Conservation (phyloP, 2,797 vertebrate species). For the Erethizon dorsatum region DNA sequence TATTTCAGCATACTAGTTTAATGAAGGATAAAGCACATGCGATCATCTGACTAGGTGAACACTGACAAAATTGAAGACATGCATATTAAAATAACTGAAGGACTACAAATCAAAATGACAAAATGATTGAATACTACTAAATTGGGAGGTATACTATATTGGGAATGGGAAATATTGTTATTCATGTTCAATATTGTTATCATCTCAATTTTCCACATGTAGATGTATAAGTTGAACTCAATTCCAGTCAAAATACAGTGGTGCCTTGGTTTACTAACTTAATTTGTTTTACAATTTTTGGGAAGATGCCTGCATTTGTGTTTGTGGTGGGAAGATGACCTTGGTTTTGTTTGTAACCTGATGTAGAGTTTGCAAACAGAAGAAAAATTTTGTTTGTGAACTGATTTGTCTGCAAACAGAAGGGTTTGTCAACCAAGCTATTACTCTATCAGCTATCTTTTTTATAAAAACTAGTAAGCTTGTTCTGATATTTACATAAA, state of each 20-base stretch:
- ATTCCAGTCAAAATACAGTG: neutral
- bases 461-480: neutral
- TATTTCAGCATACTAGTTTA: neutral
- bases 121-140: neutral
- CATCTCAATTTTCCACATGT: neutral
- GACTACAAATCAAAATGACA: neutral
- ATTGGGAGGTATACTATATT: neutral
- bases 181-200: neutral
- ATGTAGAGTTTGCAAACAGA: neutral
- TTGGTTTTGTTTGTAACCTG: neutral
- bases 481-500: neutral
- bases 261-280: neutral
- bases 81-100: neutral
- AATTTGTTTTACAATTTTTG: neutral
- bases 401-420: neutral
- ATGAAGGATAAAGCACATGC: neutral
- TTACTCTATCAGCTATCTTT: neutral
- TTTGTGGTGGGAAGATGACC: neutral
- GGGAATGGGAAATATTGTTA: neutral
- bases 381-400: neutral
- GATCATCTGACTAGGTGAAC: neutral
- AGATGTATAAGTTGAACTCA: neutral
- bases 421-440: neutral
- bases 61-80: neutral
- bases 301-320: neutral